Evolutionary conservation across 2,113 vertebrate species (phyloP), one percentile per base, ranked within the genome.

Genomic region (Sylvicapra grimmia): DNA sequence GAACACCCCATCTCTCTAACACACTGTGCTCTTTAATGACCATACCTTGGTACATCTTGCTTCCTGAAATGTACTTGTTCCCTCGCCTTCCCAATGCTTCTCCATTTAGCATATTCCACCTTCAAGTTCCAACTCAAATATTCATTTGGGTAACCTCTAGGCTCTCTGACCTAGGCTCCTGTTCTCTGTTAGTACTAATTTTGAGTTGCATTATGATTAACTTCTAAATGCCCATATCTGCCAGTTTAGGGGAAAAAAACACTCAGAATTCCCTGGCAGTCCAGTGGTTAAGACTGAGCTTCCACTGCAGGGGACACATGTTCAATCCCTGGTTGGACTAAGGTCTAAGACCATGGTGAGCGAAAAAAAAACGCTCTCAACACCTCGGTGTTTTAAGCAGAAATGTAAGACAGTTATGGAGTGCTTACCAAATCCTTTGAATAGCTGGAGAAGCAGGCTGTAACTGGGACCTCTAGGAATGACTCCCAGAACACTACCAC

Each of bases 331-430:
- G 23, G 72, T 77, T 44, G 72, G 72, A 27, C 36, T 44, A 44
- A 27, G 72, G 7, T 77, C 72, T 27, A 77, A 77, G 23, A 44
- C 9, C 2, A 2, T 77, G 40, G 12, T 44, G 23, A 14, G 72
- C 40, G 40, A 44, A 77, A 77, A 25, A 25, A 10, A 95, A 53
- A 23, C 23, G 14, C 36, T 84, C 61, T 96, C 54, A 31, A 18
- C 79, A 90, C 82, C 84, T 97, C n/a, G 4, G n/a, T 92, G 88
- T 92, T 65, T 97, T 93, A 95, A 85, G 51, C 75, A 96, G 83
- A 95, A 89, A 91, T 59, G 63, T 33, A 88, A 89, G 65, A 36
- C 8, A 72, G 40, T 53, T 85, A 40, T 49, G 75, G 19, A 77
- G 44, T 94, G 31, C 63, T 94, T 89, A 91, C 77, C 75, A 90